Percentiles rank a stretch among this genome's conserved stretches.
phyloP scores from a whole-genome alignment of 1,140 invertebrate species.

The Brachionus manjavacas region DNA sequence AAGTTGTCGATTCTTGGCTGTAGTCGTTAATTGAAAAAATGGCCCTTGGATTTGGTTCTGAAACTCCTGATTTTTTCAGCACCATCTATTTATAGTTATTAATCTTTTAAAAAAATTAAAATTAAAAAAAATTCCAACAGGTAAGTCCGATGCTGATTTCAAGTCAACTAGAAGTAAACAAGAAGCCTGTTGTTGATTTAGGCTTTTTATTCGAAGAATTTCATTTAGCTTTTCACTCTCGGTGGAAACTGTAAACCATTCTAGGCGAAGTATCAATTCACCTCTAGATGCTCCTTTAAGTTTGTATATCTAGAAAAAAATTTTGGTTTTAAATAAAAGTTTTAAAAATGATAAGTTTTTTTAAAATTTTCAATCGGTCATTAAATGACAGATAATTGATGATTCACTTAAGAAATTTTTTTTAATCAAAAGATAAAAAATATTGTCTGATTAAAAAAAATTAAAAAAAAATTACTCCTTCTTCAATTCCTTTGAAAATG shows the following conservation, averaged over 20 bases:
- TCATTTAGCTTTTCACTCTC: constrained; percentile 56
- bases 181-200: constrained; percentile 44
- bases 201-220: constrained; percentile 49
- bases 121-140: constrained; percentile 64
- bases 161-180: constrained; percentile 72
- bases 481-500: constrained; percentile 42
- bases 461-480: constrained; percentile 46
- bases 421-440: too few species aligned
- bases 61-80: constrained; percentile 42
- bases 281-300: constrained; percentile 89
- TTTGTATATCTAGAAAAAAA: constrained; percentile 73
- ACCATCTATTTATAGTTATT: background rate
- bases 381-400: too few species aligned
- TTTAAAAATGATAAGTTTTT: background rate
- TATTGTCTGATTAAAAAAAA: too few species aligned
- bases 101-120: background rate
- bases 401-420: too few species aligned
- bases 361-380: background rate
- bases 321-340: background rate
- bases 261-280: constrained; percentile 76
- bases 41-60: constrained; percentile 55
- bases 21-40: constrained; percentile 51
- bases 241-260: constrained; percentile 75
- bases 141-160: constrained; percentile 81
- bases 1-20: constrained; percentile 48